These are phyloP conservation scores for Physocephala rufipes DNA, from an alignment of 2,888 invertebrate species.

Conservation along the genomic window DNA sequence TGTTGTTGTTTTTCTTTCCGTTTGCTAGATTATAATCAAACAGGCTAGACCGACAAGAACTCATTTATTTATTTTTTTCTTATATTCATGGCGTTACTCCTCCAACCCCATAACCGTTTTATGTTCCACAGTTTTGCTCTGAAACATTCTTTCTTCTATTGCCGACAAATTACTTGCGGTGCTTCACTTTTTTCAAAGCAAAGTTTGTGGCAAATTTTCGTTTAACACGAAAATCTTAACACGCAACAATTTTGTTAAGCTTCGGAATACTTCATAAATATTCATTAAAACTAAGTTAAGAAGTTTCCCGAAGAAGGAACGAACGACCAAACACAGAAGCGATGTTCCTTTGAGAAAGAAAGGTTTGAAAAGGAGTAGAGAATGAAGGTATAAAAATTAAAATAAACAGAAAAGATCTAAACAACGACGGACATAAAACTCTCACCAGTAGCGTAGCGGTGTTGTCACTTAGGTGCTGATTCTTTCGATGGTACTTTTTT, in stretches of 20 bases:
- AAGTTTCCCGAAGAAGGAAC: background rate
- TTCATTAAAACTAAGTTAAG: constrained; percentile 2
- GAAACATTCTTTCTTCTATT: background rate
- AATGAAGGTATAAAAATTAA: background rate
- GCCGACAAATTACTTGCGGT: constrained; percentile 18
- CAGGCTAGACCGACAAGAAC: too few relatives aligned
- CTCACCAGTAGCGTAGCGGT: too few relatives aligned
- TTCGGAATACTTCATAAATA: constrained; percentile 11
- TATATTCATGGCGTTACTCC: background rate
- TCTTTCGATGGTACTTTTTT: too few relatives aligned
- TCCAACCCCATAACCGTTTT: too few relatives aligned
- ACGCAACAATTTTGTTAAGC: constrained; percentile 15
- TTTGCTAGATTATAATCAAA: background rate
- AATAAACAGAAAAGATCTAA: background rate
- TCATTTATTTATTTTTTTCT: constrained; percentile 1
- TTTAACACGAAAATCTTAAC: constrained; percentile 15
- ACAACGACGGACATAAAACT: too few relatives aligned
- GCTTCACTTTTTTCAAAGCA: constrained; percentile 43
- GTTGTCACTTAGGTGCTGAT: too few relatives aligned
- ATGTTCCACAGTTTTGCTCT: background rate
- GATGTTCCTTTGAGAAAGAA: background rate
- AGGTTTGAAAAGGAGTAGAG: background rate
- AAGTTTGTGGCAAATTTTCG: constrained; percentile 11
- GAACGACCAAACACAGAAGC: too few relatives aligned
- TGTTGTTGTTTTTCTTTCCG: constrained; percentile 25